These are phyloP conservation scores for Nyctereutes procyonoides DNA, from an alignment of 2,113 vertebrate species.

Conservation along the genomic window DNA sequence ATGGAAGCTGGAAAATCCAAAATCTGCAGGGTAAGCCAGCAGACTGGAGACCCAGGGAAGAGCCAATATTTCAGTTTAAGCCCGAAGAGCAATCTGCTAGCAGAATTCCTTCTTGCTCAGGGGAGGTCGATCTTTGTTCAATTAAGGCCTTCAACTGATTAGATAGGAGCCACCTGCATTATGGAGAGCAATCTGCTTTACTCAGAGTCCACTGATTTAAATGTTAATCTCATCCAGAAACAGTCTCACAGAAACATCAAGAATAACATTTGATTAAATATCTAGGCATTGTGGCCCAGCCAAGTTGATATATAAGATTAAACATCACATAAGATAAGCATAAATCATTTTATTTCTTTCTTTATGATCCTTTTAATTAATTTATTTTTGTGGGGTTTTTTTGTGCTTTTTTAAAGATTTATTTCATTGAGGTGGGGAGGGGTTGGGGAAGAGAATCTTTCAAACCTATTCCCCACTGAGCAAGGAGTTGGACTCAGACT, in stretches of 20 bases:
- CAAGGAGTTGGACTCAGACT: not conserved
- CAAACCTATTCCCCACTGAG: not conserved
- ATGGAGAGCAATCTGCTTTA: not conserved
- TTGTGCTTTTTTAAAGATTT: not conserved
- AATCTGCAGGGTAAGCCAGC: not conserved
- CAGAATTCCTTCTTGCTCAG: not conserved
- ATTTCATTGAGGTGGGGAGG: not conserved
- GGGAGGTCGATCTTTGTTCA: not conserved
- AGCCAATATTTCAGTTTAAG: not conserved
- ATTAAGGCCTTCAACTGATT: not conserved
- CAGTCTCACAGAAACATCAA: not conserved
- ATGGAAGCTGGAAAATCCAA: not conserved
- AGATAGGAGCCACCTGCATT: not conserved
- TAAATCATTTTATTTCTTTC: not conserved
- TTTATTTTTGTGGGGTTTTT: not conserved
- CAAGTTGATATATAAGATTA: not conserved
- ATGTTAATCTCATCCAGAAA: not conserved
- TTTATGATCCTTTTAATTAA: not conserved
- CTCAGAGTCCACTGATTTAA: not conserved
- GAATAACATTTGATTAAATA: not conserved
- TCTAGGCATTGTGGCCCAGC: not conserved
- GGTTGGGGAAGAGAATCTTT: not conserved
- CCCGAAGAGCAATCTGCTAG: not conserved
- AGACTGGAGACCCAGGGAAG: not conserved
- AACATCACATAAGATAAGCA: not conserved